Evolutionary conservation across 1,140 invertebrate species (phyloP).

Genomic region (Leptinotarsa undecemlineata): DNA sequence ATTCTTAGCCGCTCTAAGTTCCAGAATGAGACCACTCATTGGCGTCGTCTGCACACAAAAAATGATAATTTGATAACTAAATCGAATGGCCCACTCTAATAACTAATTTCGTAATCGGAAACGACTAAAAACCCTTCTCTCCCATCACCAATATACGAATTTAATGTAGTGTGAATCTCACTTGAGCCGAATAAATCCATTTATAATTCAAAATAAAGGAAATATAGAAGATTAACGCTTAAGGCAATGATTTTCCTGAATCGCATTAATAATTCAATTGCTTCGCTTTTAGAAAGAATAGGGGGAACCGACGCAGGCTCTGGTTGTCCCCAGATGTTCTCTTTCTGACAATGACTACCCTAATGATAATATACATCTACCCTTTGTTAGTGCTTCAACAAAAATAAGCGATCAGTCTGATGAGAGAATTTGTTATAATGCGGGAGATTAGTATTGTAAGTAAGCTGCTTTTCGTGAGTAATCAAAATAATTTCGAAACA

Average conservation of each 20-base stretch:
- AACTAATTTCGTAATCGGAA: slow-evolving; percentile 8
- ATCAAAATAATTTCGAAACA: not conserved
- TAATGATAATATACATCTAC: slow-evolving; percentile 26
- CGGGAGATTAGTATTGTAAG: slow-evolving; percentile 16
- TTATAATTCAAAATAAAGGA: slow-evolving; percentile 30
- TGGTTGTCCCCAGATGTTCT: slow-evolving; percentile 24
- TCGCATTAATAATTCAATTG: slow-evolving; percentile 27
- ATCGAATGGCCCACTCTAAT: not conserved
- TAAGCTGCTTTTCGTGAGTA: slow-evolving; percentile 4
- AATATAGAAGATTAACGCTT: slow-evolving; percentile 28
- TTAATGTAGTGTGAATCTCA: slow-evolving; percentile 28
- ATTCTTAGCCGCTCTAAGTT: no score
- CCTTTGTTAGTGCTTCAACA: slow-evolving; percentile 5
- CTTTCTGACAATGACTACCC: slow-evolving; percentile 25
- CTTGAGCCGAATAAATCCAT: slow-evolving; percentile 26
- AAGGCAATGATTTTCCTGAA: slow-evolving; percentile 27
- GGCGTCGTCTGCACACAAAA: no score
- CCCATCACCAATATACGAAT: slow-evolving; percentile 9
- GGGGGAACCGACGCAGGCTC: not conserved
- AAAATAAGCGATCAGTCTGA: slow-evolving; percentile 19
- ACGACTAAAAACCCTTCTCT: slow-evolving; percentile 1
- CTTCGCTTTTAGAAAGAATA: not conserved
- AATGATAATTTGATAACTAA: not conserved
- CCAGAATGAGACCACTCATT: no score
- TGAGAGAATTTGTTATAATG: slow-evolving; percentile 19